Evolutionary conservation across 2,113 vertebrate genomes (phyloP), one percentile per base, ranked within the genome.

Genomic region (Ramphastos sulfuratus): DNA sequence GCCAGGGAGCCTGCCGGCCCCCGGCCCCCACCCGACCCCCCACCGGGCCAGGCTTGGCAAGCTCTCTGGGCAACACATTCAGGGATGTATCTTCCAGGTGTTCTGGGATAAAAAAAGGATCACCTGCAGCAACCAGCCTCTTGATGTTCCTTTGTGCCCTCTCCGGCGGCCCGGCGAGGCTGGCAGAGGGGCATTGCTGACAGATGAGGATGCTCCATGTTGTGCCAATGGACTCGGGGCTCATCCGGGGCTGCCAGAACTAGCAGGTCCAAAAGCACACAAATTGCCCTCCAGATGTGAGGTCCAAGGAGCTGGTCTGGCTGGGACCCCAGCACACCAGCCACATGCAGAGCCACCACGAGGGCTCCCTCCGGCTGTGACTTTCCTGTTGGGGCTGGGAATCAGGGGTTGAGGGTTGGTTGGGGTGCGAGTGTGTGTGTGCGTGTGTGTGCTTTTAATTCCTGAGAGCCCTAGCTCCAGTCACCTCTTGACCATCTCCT

Each of bases 11-110:
- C 27, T 83, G 74, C 63, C 80, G 48, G 74, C 87, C 87, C 92
- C 89, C 76, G 12, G 50, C 46, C 94, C 69, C 16, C 31, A 10
- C 82, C 82, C 1, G 2, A 17, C 39, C 92, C 92, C 95, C 87
- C 44, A 20, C 27, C 90, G 19, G 93, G 79, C 30, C 75, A 80
- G 56, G 84, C 85, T 92, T 46, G 18, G 58, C 64, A 83, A 91
- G 92, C 91, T 91, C 88, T 93, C 90, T 83, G 92, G 93, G 92
- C 91, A 84, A 69, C 93, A 78, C 93, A 81, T 97, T 97, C 97
- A 97, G 96, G 96, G 96, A 97, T 83, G 74, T 80, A 89, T 80
- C 92, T 91, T 92, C 91, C 87, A 88, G 61, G 91, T 81, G 44
- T 87, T 92, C 83, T 87, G 86, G 88, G 93, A 91, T 96, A 92